phyloP scores from a whole-genome alignment of 2,888 invertebrate genomes.

The Panopea generosa region DNA sequence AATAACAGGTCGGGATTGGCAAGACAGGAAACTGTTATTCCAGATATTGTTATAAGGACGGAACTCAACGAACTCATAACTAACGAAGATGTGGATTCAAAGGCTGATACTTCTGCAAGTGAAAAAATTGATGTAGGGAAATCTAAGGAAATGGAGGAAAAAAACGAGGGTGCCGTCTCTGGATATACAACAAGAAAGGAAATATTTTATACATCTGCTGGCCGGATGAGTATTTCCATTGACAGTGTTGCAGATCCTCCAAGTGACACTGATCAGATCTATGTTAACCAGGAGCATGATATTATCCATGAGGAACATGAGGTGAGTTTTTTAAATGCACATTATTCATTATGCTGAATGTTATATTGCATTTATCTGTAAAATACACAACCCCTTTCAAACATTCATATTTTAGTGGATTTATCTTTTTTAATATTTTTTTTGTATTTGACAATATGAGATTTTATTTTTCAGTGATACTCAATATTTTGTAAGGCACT shows the following conservation, averaged over 20 bases:
- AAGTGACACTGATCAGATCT: conserved; percentile 20
- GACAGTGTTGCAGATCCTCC: conserved; percentile 62
- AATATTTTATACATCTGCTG: conserved; percentile 74
- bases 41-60: conserved; percentile 45
- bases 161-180: conserved; percentile 28
- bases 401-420: too few species aligned
- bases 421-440: too few species aligned
- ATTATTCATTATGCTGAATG: not conserved
- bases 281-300: conserved; percentile 21
- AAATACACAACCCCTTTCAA: too few species aligned
- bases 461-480: too few species aligned
- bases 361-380: not conserved
- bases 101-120: not conserved
- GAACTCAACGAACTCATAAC: conserved; percentile 13
- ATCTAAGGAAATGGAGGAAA: not conserved
- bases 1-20: not conserved
- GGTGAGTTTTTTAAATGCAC: conserved; percentile 16
- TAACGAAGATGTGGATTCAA: not conserved
- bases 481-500: too few species aligned
- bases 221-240: conserved; percentile 72
- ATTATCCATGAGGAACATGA: conserved; percentile 35
- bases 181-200: conserved; percentile 66
- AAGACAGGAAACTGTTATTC: conserved; percentile 48
- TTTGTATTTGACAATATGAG: too few species aligned
- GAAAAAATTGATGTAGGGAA: conserved; percentile 12